Conservation (phyloP, 2,113 vertebrate genomes). For the Brachyistius frenatus region DNA sequence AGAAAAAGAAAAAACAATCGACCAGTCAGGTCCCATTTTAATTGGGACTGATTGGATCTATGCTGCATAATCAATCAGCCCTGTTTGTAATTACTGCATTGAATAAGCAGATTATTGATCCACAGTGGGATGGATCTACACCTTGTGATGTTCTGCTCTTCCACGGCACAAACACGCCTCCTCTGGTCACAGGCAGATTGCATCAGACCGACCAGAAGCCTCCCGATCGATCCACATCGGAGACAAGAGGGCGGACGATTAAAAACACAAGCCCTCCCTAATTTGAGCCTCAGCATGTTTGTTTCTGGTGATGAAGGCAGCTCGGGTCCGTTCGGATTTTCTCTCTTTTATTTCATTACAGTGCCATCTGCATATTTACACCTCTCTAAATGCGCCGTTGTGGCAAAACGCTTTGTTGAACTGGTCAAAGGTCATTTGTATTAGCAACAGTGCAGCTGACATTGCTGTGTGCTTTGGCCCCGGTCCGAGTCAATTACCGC, state of each 20-base stretch:
- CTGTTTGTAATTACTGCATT: slow-evolving; percentile 76
- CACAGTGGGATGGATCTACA: slow-evolving; percentile 37
- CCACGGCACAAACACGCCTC: slow-evolving; percentile 22
- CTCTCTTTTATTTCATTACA: background rate
- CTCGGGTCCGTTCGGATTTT: background rate
- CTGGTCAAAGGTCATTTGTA: slow-evolving; percentile 6
- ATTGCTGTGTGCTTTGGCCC: slow-evolving; percentile 22
- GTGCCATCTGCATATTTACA: background rate
- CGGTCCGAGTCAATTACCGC: slow-evolving; percentile 9
- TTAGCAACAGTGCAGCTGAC: slow-evolving; percentile 12
- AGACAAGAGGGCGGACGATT: slow-evolving; percentile 60
- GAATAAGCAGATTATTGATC: slow-evolving; percentile 75
- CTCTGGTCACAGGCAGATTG: slow-evolving; percentile 41
- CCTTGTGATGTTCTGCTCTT: slow-evolving; percentile 31
- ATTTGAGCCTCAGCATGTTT: slow-evolving; percentile 20
- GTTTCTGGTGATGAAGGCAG: slow-evolving; percentile 6
- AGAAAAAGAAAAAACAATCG: slow-evolving; percentile 31
- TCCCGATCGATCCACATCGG: slow-evolving; percentile 56
- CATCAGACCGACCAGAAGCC: slow-evolving; percentile 44
- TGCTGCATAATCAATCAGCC: slow-evolving; percentile 63
- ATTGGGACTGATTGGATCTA: slow-evolving; percentile 62
- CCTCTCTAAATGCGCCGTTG: background rate
- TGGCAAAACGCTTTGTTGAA: slow-evolving; percentile 3
- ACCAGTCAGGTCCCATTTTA: slow-evolving; percentile 57
- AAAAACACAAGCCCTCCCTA: slow-evolving; percentile 54